Conservation (phyloP, 2,797 vertebrate species). For the Sebastes vulpes region DNA sequence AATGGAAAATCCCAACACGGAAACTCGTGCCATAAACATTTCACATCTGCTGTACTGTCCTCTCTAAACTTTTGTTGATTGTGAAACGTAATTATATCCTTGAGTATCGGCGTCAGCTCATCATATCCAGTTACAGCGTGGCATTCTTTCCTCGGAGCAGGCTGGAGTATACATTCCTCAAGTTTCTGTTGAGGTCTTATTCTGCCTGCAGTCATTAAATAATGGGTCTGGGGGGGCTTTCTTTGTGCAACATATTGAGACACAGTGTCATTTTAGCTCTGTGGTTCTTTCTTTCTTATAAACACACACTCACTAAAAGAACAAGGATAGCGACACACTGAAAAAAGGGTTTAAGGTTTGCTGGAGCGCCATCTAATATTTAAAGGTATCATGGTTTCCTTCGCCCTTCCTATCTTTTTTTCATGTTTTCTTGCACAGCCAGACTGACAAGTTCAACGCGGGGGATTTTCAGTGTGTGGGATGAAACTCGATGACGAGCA, state of each 20-base stretch:
- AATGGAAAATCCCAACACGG: background rate
- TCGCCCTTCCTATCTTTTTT: background rate
- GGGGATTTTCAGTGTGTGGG: conserved; percentile 18
- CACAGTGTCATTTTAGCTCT: background rate
- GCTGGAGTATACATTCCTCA: background rate
- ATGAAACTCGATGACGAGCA: conserved; percentile 17
- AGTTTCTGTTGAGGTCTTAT: conserved; percentile 14
- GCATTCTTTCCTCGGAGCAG: background rate
- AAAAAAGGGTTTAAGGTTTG: background rate
- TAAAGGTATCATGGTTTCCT: background rate
- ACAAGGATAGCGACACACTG: background rate
- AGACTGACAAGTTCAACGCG: too few species aligned
- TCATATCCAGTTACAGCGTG: background rate
- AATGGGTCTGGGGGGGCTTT: background rate
- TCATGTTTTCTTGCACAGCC: background rate
- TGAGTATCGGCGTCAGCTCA: background rate
- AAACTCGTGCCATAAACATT: background rate
- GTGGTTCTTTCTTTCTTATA: background rate
- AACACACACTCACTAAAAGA: background rate
- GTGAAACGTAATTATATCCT: background rate
- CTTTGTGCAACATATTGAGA: background rate
- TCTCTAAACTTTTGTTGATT: background rate
- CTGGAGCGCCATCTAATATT: background rate
- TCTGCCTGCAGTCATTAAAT: background rate
- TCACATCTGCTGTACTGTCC: background rate